Evolutionary conservation across 1,140 invertebrate species (phyloP).

Genomic region (Drosophila guanche): DNA sequence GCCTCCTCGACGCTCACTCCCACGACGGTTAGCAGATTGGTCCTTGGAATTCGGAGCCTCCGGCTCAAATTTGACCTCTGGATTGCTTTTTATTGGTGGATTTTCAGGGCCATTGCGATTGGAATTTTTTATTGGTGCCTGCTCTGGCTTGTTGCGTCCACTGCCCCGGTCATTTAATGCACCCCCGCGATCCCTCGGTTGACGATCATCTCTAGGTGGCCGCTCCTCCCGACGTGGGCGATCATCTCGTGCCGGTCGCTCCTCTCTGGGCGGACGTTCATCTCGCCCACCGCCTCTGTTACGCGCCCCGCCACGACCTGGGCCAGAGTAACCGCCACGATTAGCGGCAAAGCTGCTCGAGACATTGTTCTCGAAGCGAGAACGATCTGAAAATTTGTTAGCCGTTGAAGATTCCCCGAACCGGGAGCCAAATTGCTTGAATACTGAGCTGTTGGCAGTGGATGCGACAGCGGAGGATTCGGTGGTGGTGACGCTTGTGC

Average conservation of each 20-base stretch:
- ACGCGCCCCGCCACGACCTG: conserved; percentile 45
- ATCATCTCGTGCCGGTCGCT: conserved; percentile 7
- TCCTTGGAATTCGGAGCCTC: conserved; percentile 47
- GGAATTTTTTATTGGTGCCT: conserved; percentile 18
- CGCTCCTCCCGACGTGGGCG: conserved; percentile 8
- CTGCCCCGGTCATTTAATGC: conserved; percentile 19
- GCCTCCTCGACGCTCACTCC: conserved; percentile 47
- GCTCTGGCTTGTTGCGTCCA: conserved; percentile 29
- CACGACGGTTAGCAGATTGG: conserved; percentile 28
- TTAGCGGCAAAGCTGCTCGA: conserved; percentile 81
- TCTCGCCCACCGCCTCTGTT: conserved; percentile 44
- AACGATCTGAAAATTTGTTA: conserved; percentile 49
- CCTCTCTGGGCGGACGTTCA: conserved; percentile 45
- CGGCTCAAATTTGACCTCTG: conserved; percentile 33
- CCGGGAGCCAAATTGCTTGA: conserved; percentile 37
- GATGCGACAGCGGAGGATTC: conserved; percentile 83
- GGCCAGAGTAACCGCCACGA: conserved; percentile 50
- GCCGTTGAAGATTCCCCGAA: conserved; percentile 10
- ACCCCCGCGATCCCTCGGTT: conserved; percentile 19
- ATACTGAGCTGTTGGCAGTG: conserved; percentile 34
- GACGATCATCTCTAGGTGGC: conserved; percentile 9
- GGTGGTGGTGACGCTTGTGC: conserved; percentile 72
- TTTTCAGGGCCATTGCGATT: conserved; percentile 50
- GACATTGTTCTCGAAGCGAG: conserved; percentile 80
- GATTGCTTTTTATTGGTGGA: conserved; percentile 9